A percentile compares a stretch with the other conserved stretches of the same genome.
These are phyloP conservation scores for Ichneumon xanthorius DNA, from an alignment of 2,888 invertebrate species.

Conservation along the genomic window DNA sequence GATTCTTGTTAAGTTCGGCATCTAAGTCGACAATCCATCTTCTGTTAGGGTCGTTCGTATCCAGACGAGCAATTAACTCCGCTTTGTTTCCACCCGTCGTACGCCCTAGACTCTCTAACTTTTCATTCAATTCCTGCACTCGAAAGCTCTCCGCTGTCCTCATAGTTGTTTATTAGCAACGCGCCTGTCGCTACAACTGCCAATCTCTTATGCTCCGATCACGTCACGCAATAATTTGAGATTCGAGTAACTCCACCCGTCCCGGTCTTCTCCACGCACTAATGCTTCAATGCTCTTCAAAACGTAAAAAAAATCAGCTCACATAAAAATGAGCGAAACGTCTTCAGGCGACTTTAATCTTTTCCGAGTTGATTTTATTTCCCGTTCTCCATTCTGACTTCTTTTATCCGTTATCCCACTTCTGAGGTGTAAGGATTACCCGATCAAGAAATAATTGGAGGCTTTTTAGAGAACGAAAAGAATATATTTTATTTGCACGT, in stretches of 20 bases:
- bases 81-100: neutral
- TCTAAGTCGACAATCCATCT: constrained; percentile 2
- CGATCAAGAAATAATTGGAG: no score
- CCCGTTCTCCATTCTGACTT: no score
- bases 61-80: neutral
- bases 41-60: neutral
- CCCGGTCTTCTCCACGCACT: neutral
- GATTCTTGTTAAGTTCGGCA: neutral
- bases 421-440: no score
- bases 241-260: neutral
- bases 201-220: neutral
- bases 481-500: no score
- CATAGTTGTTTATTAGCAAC: constrained; percentile 1
- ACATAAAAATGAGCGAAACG: neutral
- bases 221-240: neutral
- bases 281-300: neutral
- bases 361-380: no score
- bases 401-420: no score
- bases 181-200: neutral
- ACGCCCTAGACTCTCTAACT: neutral
- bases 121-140: constrained; percentile 5
- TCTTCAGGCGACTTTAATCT: no score
- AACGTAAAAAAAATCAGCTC: neutral
- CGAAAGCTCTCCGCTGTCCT: neutral
- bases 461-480: no score